These are phyloP conservation scores for Napeogenes inachia DNA, from an alignment of 2,888 invertebrate genomes.

Conservation along the genomic window DNA sequence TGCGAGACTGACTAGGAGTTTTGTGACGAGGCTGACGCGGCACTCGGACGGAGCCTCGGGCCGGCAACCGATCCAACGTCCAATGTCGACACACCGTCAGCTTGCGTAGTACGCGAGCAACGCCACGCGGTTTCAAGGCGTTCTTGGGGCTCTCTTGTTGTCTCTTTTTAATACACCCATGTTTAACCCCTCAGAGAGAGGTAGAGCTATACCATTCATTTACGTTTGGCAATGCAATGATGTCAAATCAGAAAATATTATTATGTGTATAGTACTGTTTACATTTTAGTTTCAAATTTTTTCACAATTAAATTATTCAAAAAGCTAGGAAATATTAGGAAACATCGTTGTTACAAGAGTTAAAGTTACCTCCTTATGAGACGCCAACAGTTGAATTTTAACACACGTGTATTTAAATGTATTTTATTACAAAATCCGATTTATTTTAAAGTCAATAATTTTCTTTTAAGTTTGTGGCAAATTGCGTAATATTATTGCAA, in stretches of 20 bases:
- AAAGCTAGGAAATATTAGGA: slow-evolving; percentile 28
- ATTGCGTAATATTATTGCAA: slow-evolving; percentile 24
- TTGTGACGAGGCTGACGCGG: slow-evolving; percentile 40
- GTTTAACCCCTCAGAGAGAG: slow-evolving; percentile 39
- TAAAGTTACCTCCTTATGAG: slow-evolving; percentile 23
- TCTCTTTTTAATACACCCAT: slow-evolving; percentile 51
- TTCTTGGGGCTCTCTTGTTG: slow-evolving; percentile 34
- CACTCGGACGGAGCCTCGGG: slow-evolving; percentile 64
- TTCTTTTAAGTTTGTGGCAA: slow-evolving; percentile 14
- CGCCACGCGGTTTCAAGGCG: slow-evolving; percentile 57
- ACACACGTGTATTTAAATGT: slow-evolving; percentile 5
- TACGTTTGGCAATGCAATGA: slow-evolving; percentile 68
- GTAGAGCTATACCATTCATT: slow-evolving; percentile 67
- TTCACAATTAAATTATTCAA: slow-evolving; percentile 42
- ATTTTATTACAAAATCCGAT: slow-evolving; percentile 7
- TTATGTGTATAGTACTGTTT: neutral
- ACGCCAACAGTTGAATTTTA: slow-evolving; percentile 14
- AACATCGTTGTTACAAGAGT: slow-evolving; percentile 30
- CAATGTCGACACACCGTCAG: slow-evolving; percentile 77
- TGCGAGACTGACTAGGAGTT: slow-evolving; percentile 65
- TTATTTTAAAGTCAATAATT: slow-evolving; percentile 13
- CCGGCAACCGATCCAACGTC: slow-evolving; percentile 74
- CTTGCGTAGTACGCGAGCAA: slow-evolving; percentile 75
- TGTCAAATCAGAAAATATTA: slow-evolving; percentile 43
- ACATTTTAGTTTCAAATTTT: slow-evolving; percentile 27